A percentile compares a stretch with the other conserved stretches of the same genome.
These are phyloP conservation scores for Callosobruchus maculatus DNA, from an alignment of 2,888 invertebrate genomes.

Conservation along the genomic window DNA sequence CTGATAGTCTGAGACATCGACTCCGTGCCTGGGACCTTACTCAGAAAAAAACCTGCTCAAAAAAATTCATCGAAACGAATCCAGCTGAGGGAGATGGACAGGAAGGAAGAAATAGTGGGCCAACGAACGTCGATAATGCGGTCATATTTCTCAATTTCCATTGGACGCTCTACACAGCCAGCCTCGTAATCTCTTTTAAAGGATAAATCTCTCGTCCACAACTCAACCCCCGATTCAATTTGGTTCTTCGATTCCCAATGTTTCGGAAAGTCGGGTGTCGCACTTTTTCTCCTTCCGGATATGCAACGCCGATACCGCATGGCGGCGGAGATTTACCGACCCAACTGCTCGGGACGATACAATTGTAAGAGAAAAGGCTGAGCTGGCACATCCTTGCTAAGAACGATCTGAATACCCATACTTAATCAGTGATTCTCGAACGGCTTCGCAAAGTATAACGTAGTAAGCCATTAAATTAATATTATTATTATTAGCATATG, in stretches of 20 bases:
- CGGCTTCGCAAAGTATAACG: too few relatives aligned
- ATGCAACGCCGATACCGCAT: background rate
- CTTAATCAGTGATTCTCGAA: too few relatives aligned
- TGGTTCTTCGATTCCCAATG: background rate
- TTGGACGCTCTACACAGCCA: conserved; percentile 19
- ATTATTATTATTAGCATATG: too few relatives aligned
- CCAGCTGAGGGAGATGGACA: background rate
- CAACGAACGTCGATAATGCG: conserved; percentile 26
- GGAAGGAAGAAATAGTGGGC: background rate
- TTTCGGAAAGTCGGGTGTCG: background rate
- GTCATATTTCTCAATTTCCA: conserved; percentile 30
- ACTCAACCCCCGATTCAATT: conserved; percentile 4
- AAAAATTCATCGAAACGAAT: too few relatives aligned
- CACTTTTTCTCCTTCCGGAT: background rate
- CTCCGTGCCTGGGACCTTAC: too few relatives aligned
- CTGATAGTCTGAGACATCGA: too few relatives aligned
- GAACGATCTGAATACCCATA: background rate
- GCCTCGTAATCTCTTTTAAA: conserved; percentile 28
- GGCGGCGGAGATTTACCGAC: background rate
- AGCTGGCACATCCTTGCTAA: background rate
- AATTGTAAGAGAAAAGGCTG: background rate
- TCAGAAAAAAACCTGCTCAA: too few relatives aligned
- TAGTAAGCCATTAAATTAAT: too few relatives aligned
- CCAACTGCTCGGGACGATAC: background rate
- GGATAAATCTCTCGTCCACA: conserved; percentile 29